These are phyloP conservation scores for Macaria notata DNA, from an alignment of 2,888 invertebrate species.

Conservation along the genomic window DNA sequence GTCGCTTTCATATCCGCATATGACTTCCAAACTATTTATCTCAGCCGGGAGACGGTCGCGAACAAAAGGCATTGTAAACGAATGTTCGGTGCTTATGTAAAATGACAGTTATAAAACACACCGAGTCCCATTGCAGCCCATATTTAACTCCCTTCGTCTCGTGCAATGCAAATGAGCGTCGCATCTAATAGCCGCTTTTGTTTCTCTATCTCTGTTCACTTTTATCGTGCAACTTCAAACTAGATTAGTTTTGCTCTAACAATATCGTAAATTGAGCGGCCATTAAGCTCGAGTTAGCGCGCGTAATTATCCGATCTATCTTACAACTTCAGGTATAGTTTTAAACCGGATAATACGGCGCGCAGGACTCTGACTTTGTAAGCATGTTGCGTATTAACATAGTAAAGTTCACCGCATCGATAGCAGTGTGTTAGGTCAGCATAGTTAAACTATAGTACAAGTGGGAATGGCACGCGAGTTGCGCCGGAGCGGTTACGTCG, in stretches of 20 bases:
- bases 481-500: conserved; percentile 66
- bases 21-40: conserved; percentile 10
- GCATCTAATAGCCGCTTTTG: conserved; percentile 59
- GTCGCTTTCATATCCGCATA: conserved; percentile 11
- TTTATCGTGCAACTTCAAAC: conserved; percentile 63
- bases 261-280: conserved; percentile 59
- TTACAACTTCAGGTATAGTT: conserved; percentile 43
- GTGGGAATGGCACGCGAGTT: conserved; percentile 68
- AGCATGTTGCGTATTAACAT: conserved; percentile 37
- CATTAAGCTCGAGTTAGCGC: conserved; percentile 49
- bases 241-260: conserved; percentile 66
- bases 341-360: conserved; percentile 40
- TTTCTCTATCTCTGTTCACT: conserved; percentile 57
- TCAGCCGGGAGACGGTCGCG: conserved; percentile 6
- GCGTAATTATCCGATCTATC: conserved; percentile 55
- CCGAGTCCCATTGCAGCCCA: conserved; percentile 46
- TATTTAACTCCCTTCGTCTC: conserved; percentile 42
- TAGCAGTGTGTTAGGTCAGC: conserved; percentile 49
- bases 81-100: conserved; percentile 20
- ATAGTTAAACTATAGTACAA: conserved; percentile 57
- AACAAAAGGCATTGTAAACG: conserved; percentile 21
- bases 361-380: conserved; percentile 34
- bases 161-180: conserved; percentile 59
- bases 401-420: conserved; percentile 46
- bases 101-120: conserved; percentile 51